These are phyloP conservation scores for Plusia festucae DNA, from an alignment of 2,888 invertebrate species.

Conservation along the genomic window DNA sequence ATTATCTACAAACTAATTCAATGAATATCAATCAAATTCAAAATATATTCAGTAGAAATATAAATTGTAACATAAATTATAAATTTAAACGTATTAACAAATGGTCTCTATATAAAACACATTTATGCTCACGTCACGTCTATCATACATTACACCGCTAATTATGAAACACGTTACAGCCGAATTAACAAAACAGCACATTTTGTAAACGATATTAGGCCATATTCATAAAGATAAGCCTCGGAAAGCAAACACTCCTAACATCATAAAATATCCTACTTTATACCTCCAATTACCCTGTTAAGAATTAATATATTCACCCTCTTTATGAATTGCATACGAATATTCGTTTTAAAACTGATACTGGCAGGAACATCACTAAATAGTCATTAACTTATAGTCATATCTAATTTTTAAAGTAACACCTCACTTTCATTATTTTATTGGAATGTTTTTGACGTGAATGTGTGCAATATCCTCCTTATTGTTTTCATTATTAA, in stretches of 20 bases:
- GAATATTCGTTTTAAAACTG: slow-evolving; percentile 34
- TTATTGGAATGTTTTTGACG: slow-evolving; percentile 20
- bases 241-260: slow-evolving; percentile 58
- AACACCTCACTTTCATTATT: slow-evolving; percentile 13
- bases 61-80: slow-evolving; percentile 17
- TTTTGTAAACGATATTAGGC: slow-evolving; percentile 56
- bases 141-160: slow-evolving; percentile 47
- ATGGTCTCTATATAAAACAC: slow-evolving; percentile 27
- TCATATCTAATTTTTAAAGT: slow-evolving; percentile 25
- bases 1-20: neutral
- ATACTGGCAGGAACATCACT: slow-evolving; percentile 47
- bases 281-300: slow-evolving; percentile 69
- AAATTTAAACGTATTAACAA: slow-evolving; percentile 35
- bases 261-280: slow-evolving; percentile 68
- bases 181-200: slow-evolving; percentile 55
- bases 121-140: slow-evolving; percentile 28
- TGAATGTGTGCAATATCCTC: slow-evolving; percentile 13
- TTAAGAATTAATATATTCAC: slow-evolving; percentile 70
- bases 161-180: slow-evolving; percentile 53
- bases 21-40: neutral
- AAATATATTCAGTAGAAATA: neutral
- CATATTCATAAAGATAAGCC: slow-evolving; percentile 67
- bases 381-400: slow-evolving; percentile 42
- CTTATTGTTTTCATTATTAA: neutral
- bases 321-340: slow-evolving; percentile 58